These are phyloP conservation scores for Melinaea marsaeus DNA, from an alignment of 2,888 invertebrate genomes.

Conservation along the genomic window DNA sequence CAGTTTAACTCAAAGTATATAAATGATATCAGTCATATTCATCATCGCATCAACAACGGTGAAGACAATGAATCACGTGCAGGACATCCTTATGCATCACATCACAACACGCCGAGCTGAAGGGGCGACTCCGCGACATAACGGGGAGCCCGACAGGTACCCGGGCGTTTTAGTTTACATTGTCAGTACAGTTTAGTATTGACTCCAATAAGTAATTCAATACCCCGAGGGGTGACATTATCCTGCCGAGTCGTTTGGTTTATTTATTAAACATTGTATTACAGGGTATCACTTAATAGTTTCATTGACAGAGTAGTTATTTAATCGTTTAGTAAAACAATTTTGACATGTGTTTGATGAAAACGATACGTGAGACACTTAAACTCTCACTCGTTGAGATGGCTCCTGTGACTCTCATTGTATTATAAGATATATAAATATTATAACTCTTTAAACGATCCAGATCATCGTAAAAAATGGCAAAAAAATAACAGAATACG, in stretches of 20 bases:
- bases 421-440: too few relatives aligned
- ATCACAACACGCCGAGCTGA: constrained; percentile 17
- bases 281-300: constrained; percentile 8
- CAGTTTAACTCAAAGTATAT: too few relatives aligned
- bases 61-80: constrained; percentile 9
- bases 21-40: too few relatives aligned
- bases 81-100: constrained; percentile 13
- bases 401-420: too few relatives aligned
- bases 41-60: constrained; percentile 5
- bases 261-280: constrained; percentile 23
- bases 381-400: too few relatives aligned
- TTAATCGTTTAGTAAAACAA: too few relatives aligned
- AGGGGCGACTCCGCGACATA: constrained; percentile 11
- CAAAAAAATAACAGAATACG: too few relatives aligned
- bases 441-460: too few relatives aligned
- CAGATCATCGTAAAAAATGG: too few relatives aligned
- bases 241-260: constrained; percentile 21
- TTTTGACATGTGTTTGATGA: too few relatives aligned
- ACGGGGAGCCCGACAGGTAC: constrained; percentile 12
- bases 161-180: constrained; percentile 11
- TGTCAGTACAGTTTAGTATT: constrained; percentile 25
- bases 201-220: constrained; percentile 26
- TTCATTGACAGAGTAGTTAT: too few relatives aligned
- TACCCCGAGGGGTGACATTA: constrained; percentile 24
- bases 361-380: too few relatives aligned